Evolutionary conservation across 2,888 invertebrate genomes (phyloP).

Genomic region (Tupiocoris notatus): DNA sequence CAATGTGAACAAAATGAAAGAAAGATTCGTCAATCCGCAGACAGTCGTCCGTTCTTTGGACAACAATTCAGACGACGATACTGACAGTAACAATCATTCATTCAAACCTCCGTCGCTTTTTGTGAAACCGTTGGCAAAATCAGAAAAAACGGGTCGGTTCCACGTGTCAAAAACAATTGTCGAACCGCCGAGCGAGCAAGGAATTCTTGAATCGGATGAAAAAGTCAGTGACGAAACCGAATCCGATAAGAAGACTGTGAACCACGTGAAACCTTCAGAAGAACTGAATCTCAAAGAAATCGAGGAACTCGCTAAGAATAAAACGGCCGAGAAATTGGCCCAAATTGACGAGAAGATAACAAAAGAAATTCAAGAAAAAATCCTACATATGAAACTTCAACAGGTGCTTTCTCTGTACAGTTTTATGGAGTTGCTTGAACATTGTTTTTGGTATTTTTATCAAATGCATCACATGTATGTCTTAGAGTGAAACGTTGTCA

Average conservation of each 20-base stretch:
- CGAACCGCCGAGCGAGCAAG: background rate
- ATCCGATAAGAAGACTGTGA: background rate
- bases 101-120: background rate
- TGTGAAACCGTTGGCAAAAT: background rate
- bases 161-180: slow-evolving; percentile 24
- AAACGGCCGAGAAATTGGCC: slow-evolving; percentile 21
- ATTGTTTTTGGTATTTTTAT: too few species aligned
- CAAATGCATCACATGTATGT: too few species aligned
- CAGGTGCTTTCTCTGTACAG: too few species aligned
- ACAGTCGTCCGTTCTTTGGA: slow-evolving; percentile 4
- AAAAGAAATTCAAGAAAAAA: slow-evolving; percentile 46
- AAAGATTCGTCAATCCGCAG: slow-evolving; percentile 31
- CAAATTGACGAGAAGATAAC: slow-evolving; percentile 44
- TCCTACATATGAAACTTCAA: slow-evolving; percentile 43
- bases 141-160: slow-evolving; percentile 33
- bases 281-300: slow-evolving; percentile 15
- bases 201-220: background rate
- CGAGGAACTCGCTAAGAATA: slow-evolving; percentile 25
- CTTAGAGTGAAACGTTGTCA: slow-evolving; percentile 51
- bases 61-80: slow-evolving; percentile 16
- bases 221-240: background rate
- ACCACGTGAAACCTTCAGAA: background rate
- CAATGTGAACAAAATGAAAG: slow-evolving; percentile 35
- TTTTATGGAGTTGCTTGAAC: too few species aligned
- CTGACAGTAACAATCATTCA: slow-evolving; percentile 26